Evolutionary conservation across 2,113 vertebrate species (phyloP), one percentile per base, ranked within the genome.

Genomic region (Loxodonta africana): DNA sequence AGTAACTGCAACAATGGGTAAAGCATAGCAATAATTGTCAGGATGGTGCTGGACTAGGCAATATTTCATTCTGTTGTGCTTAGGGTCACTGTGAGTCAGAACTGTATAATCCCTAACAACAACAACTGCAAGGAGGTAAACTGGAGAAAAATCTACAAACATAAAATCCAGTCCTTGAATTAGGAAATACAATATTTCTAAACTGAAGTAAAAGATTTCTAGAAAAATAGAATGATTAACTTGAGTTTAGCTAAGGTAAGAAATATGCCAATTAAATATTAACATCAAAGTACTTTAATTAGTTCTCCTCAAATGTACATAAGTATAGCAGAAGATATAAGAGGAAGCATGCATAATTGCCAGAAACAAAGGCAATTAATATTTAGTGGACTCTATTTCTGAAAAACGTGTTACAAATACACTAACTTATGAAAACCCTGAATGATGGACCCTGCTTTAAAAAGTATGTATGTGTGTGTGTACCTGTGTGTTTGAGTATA

Each of bases 251-350:
- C n/a, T 9, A 1, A 51, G n/a, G 14, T 63, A 28, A 88, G 7
- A 63, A 82, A 87, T 88, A 77, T 74, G 51, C 60, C 62, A 87
- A 44, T 88, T 88, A 74, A 67, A 7, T 57, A 88, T 88, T 89
- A 76, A 62, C 51, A 65, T 46, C 20, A 60, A 88, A 81, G 33
- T 60, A 28, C 9, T 83, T 91, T 84, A 69, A 88, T 76, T 82
- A 78, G 57, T 25, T 85, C 26, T 90, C 83, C 28, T 88, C 4
- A 88, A 51, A 90, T 46, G 2, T 81, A 33, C 30, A 94, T 48
- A 62, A 85, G 37, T 71, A 94, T 25, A 76, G 48, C 41, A 83
- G 26, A 67, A 6, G 17, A 71, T 89, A 0, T 93, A 92, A 63
- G 1, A 96, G 14, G 33, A 95, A 91, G 10, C 1, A 51, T 46